A percentile compares a stretch with the other conserved stretches of the same genome.
These are phyloP conservation scores for Emydocephalus ijimae DNA, from an alignment of 2,113 vertebrate genomes.

Conservation along the genomic window DNA sequence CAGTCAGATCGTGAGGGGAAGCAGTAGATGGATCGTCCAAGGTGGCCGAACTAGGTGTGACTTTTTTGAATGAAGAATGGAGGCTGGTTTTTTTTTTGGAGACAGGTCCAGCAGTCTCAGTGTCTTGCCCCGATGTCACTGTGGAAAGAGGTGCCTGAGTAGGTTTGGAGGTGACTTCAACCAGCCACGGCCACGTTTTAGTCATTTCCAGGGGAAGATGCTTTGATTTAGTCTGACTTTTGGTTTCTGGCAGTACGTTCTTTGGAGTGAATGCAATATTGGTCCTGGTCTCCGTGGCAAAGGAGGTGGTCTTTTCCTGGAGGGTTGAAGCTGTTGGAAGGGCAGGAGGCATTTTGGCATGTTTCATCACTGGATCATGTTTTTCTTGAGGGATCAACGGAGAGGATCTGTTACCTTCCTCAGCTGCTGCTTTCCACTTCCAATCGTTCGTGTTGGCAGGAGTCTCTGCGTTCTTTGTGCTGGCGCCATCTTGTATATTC, in stretches of 20 bases:
- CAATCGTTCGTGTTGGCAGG: rapidly evolving
- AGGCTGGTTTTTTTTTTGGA: neutral
- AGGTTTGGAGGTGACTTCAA: neutral
- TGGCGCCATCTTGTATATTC: neutral
- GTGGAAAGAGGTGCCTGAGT: neutral
- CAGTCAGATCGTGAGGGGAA: rapidly evolving
- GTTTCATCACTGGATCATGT: neutral
- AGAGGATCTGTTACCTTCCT: too few species aligned
- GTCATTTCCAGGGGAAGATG: neutral
- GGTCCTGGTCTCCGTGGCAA: rapidly evolving
- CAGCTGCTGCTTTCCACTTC: neutral
- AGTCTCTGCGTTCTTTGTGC: rapidly evolving
- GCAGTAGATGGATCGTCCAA: neutral
- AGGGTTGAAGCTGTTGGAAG: neutral
- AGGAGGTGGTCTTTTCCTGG: neutral
- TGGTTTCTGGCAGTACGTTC: rapidly evolving
- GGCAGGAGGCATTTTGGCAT: neutral
- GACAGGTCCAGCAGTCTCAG: too few species aligned
- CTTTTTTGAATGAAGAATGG: neutral
- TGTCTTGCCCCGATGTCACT: too few species aligned
- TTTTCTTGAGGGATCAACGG: neutral
- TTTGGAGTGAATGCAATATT: neutral
- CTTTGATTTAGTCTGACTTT: neutral
- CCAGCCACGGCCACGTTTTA: neutral
- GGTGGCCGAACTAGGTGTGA: too few species aligned